A percentile compares a stretch with the other conserved stretches of the same genome.
Conservation (phyloP, 2,797 vertebrate genomes). For the Calcarius lapponicus region DNA sequence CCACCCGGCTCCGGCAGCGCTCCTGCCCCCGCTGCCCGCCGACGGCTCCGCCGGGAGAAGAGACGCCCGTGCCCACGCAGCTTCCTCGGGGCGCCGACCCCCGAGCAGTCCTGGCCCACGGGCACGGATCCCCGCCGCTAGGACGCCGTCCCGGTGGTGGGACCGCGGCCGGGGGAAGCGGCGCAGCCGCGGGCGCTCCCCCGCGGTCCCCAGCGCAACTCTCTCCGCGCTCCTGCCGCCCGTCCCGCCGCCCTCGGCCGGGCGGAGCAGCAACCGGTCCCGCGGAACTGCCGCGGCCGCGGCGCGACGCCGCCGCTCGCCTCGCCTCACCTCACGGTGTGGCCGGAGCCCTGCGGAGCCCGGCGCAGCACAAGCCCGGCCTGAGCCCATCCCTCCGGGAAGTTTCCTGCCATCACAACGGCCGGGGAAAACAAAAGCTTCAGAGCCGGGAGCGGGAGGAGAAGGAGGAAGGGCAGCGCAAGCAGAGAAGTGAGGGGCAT, state of each 20-base stretch:
- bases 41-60: not conserved
- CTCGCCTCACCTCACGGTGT: slow-evolving; percentile 63
- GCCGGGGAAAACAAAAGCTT: slow-evolving; percentile 51
- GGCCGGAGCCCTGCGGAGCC: slow-evolving; percentile 5
- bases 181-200: not conserved
- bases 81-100: not conserved
- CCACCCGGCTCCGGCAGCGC: not conserved
- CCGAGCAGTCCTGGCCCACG: not conserved
- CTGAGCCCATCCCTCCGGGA: slow-evolving; percentile 40
- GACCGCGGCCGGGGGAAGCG: not conserved
- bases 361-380: slow-evolving; percentile 21
- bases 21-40: not conserved
- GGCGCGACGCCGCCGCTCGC: not conserved
- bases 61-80: not conserved
- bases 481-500: slow-evolving; percentile 36
- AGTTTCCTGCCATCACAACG: slow-evolving; percentile 63
- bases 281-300: not conserved
- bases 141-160: not conserved
- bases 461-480: not conserved
- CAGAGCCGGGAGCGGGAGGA: not conserved
- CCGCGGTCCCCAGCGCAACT: not conserved
- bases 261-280: not conserved
- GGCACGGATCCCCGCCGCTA: not conserved
- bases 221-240: not conserved
- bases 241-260: not conserved